These are phyloP conservation scores for Chanos chanos DNA, from an alignment of 2,797 vertebrate genomes.

Conservation along the genomic window DNA sequence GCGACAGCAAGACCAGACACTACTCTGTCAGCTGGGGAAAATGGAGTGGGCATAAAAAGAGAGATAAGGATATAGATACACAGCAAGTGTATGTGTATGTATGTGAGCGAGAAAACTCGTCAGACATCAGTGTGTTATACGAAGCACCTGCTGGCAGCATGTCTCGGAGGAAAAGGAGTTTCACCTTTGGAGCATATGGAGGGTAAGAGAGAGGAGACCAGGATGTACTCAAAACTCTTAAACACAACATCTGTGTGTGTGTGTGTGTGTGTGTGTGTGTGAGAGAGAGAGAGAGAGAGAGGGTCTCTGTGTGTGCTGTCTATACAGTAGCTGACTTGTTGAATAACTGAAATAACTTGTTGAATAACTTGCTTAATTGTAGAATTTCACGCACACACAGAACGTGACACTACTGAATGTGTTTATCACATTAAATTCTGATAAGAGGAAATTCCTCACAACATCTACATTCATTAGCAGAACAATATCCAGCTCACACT, in stretches of 20 bases:
- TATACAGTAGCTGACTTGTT: too few species aligned
- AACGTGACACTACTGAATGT: too few species aligned
- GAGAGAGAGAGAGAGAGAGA: conserved; percentile 1
- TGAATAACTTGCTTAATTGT: too few species aligned
- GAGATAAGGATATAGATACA: conserved; percentile 36
- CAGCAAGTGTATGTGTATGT: background rate
- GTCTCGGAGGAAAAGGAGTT: conserved; percentile 72
- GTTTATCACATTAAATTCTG: too few species aligned
- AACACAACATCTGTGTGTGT: background rate
- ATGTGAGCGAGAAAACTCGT: background rate
- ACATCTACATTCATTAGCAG: too few species aligned
- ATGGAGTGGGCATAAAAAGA: conserved; percentile 29
- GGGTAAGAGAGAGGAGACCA: conserved; percentile 64
- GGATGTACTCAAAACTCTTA: too few species aligned
- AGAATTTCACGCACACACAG: too few species aligned
- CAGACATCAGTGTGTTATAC: background rate
- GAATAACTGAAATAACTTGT: too few species aligned
- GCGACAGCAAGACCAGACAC: conserved; percentile 20
- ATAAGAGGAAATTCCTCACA: too few species aligned
- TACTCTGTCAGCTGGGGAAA: conserved; percentile 49
- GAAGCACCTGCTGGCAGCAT: conserved; percentile 47
- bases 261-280: background rate
- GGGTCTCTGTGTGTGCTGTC: background rate
- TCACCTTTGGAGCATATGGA: conserved; percentile 75
- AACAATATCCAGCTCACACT: too few species aligned